A percentile compares a stretch with the other conserved stretches of the same genome.
These are phyloP conservation scores for Orientallactaga bullata DNA, from an alignment of 2,113 vertebrate genomes.

Conservation along the genomic window DNA sequence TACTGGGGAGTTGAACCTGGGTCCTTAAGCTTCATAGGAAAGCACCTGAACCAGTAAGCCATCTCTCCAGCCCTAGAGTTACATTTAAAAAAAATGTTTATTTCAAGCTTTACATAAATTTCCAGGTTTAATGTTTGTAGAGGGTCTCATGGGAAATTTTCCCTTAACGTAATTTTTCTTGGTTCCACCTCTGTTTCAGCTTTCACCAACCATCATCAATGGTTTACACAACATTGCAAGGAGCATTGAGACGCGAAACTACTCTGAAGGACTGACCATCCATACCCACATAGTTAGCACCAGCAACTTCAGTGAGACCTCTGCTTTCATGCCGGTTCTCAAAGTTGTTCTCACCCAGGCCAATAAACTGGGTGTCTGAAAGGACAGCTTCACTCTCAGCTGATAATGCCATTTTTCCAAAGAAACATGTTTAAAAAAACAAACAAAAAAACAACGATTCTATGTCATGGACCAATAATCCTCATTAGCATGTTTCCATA, in stretches of 20 bases:
- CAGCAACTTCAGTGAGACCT: slow-evolving; percentile 99
- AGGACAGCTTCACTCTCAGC: not conserved
- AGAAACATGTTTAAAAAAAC: slow-evolving; percentile 73
- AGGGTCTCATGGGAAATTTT: slow-evolving; percentile 24
- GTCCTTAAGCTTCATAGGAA: too few relatives aligned
- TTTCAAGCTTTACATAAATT: not conserved
- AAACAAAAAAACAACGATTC: too few relatives aligned
- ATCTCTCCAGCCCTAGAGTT: not conserved
- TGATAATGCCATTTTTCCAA: slow-evolving; percentile 76
- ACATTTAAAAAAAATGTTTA: not conserved
- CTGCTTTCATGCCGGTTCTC: slow-evolving; percentile 98
- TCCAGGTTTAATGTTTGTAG: not conserved
- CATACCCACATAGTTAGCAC: slow-evolving; percentile 98
- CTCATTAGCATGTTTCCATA: slow-evolving; percentile 75
- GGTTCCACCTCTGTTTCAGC: slow-evolving; percentile 86
- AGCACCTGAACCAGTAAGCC: too few relatives aligned
- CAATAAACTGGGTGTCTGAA: slow-evolving; percentile 94
- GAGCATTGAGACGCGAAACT: slow-evolving; percentile 93
- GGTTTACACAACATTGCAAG: slow-evolving; percentile 95
- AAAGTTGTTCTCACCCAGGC: slow-evolving; percentile 98
- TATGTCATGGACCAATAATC: slow-evolving; percentile 76
- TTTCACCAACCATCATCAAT: slow-evolving; percentile 93
- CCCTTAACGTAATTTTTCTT: slow-evolving; percentile 3
- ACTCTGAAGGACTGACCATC: slow-evolving; percentile 93
- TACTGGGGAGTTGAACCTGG: too few relatives aligned